Percentiles rank a stretch among this genome's conserved stretches.
Conservation (phyloP, 2,113 vertebrate genomes). For the Conger conger region DNA sequence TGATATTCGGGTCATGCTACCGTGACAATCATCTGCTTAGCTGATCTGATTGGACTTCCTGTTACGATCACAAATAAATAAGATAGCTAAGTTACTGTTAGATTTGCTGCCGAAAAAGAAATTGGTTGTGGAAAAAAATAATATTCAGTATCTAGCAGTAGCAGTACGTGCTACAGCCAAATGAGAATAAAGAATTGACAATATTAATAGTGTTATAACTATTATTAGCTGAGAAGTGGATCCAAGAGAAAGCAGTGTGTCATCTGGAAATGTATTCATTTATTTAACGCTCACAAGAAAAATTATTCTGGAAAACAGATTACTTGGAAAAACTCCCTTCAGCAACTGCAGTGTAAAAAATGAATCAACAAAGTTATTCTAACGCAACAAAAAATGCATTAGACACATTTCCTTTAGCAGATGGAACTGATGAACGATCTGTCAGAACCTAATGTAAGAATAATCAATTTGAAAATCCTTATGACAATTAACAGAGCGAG, state of each 20-base stretch:
- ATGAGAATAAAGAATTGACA: neutral
- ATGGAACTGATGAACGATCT: constrained; percentile 86
- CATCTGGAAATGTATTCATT: constrained; percentile 45
- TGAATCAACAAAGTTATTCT: constrained; percentile 73
- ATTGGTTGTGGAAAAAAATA: neutral
- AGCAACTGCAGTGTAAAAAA: constrained; percentile 72
- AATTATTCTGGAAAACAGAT: constrained; percentile 63
- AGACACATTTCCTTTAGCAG: constrained; percentile 77
- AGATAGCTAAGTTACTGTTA: neutral
- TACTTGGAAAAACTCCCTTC: constrained; percentile 77
- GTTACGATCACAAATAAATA: neutral
- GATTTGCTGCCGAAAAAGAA: neutral
- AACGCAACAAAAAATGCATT: constrained; percentile 77
- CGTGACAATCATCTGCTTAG: neutral
- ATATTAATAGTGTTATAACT: neutral
- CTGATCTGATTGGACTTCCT: neutral
- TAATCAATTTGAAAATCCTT: constrained; percentile 93
- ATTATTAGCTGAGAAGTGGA: constrained; percentile 13
- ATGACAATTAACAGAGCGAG: constrained; percentile 90
- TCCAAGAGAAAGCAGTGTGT: constrained; percentile 23
- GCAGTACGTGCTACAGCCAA: neutral
- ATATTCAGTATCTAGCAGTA: neutral
- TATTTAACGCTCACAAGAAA: constrained; percentile 51
- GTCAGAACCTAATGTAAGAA: constrained; percentile 81
- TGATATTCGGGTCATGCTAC: neutral